These are phyloP conservation scores for Geothlypis trichas DNA, from an alignment of 2,113 vertebrate species.

Conservation along the genomic window DNA sequence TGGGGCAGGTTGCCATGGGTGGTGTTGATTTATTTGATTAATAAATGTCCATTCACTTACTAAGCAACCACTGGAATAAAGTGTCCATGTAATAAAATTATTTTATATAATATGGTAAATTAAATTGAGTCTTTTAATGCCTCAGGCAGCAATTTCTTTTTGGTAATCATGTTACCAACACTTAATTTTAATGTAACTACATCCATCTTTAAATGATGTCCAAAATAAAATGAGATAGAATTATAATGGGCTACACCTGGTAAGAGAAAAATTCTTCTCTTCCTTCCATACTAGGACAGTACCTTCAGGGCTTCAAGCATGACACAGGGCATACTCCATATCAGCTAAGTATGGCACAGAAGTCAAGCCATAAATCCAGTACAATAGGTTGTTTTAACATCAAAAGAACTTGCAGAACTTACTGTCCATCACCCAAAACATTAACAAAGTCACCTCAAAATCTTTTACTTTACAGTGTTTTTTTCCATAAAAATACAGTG, in stretches of 20 bases:
- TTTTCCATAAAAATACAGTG: constrained; percentile 18
- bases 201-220: constrained; percentile 69
- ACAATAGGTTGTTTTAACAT: constrained; percentile 33
- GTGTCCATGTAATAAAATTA: not conserved
- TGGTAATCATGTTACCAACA: constrained; percentile 38
- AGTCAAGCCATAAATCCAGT: constrained; percentile 71
- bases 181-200: constrained; percentile 45
- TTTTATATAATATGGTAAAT: constrained; percentile 13
- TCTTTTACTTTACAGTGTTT: constrained; percentile 14
- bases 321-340: not conserved
- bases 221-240: constrained; percentile 58
- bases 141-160: constrained; percentile 45
- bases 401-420: constrained; percentile 11
- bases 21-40: constrained; percentile 58
- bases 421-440: not conserved
- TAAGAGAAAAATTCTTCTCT: constrained; percentile 22
- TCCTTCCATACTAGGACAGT: constrained; percentile 8
- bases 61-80: constrained; percentile 8
- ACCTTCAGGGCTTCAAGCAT: not conserved
- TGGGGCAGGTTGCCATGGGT: not conserved
- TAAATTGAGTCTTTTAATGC: constrained; percentile 18
- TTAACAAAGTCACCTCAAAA: constrained; percentile 43
- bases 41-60: constrained; percentile 2
- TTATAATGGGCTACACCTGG: constrained; percentile 64
- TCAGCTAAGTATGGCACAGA: constrained; percentile 60